Base-by-base conservation (phyloP, 2,797 vertebrate species). In the Agapornis canus region DNA sequence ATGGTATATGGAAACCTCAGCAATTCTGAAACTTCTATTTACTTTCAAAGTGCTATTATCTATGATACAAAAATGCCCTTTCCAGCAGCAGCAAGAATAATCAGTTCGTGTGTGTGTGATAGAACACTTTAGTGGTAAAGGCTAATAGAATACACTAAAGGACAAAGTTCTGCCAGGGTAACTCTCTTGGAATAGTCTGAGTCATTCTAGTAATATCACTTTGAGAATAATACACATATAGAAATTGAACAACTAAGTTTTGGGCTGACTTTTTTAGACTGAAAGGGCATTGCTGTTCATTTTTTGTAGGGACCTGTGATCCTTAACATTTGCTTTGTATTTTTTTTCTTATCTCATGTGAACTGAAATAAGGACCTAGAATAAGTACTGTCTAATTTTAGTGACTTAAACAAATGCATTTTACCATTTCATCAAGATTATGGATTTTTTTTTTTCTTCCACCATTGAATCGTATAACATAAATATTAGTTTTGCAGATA, bases 401-500 rank as follows among this genome's bases (percentile, higher is more conserved):
- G 93, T 82, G 66, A 91, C 57, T 97, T 94, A 90, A 97, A 94
- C 52, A 96, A 90, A 81, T 84, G 60, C 45, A 77, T 85, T 96
- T 97, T 98, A 97, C 97, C 76, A 75, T 96, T 97, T 94, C 40
- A 96, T 96, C 91, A 87, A 82, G 72, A 11, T 59, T 95, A 95
- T 92, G 84, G 95, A 96, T 95, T 35, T 35, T 35, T 96, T 60
- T 96, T 96, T 96, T 93, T 77, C 63, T 91, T 95, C 69, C 54
- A 57, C 94, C 70, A 69, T 70, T 85, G 82, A 93, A 68, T 56
- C 91, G 43, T 81, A 87, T 51, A 96, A 92, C 91, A 72, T 61
- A 97, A 97, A 97, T 96, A 96, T 94, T 97, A 88, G 64, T 71
- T 96, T 97, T 96, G 32, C 51, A 96, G 96, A 97, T 97, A 97